Evolutionary conservation across 2,113 vertebrate genomes (phyloP).

Genomic region (Morone chrysops): DNA sequence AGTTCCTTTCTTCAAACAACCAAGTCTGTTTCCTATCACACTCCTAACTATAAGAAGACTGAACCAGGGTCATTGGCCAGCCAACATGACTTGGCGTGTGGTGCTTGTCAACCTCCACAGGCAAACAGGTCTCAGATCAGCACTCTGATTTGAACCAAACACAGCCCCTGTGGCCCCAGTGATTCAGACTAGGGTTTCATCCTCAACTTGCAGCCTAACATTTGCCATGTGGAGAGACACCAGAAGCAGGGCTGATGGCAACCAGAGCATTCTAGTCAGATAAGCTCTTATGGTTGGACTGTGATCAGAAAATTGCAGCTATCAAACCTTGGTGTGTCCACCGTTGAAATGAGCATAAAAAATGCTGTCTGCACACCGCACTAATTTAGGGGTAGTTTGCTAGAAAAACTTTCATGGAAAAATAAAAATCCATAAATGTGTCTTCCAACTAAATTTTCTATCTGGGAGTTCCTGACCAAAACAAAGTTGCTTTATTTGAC

Average conservation of each 20-base stretch:
- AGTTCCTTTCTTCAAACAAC: conserved; percentile 63
- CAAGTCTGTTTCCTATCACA: conserved; percentile 64
- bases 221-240: conserved; percentile 44
- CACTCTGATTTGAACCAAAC: conserved; percentile 29
- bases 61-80: conserved; percentile 41
- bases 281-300: conserved; percentile 11
- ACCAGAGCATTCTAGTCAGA: conserved; percentile 13
- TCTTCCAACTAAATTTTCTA: background rate
- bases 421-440: background rate
- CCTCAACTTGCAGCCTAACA: conserved; percentile 33
- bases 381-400: background rate
- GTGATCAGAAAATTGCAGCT: conserved; percentile 7
- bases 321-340: background rate
- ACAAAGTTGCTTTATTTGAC: background rate
- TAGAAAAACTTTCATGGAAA: background rate
- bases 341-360: background rate
- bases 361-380: background rate
- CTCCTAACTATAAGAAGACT: conserved; percentile 20
- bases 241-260: conserved; percentile 8
- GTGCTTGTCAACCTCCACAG: conserved; percentile 50
- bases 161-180: conserved; percentile 27
- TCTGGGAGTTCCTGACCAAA: background rate
- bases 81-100: conserved; percentile 50
- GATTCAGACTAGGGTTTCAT: conserved; percentile 37
- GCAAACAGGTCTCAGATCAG: conserved; percentile 47